Evolutionary conservation across 1,140 invertebrate genomes (phyloP), one percentile per base, ranked within the genome.

Genomic region (Papilio polyxenes): DNA sequence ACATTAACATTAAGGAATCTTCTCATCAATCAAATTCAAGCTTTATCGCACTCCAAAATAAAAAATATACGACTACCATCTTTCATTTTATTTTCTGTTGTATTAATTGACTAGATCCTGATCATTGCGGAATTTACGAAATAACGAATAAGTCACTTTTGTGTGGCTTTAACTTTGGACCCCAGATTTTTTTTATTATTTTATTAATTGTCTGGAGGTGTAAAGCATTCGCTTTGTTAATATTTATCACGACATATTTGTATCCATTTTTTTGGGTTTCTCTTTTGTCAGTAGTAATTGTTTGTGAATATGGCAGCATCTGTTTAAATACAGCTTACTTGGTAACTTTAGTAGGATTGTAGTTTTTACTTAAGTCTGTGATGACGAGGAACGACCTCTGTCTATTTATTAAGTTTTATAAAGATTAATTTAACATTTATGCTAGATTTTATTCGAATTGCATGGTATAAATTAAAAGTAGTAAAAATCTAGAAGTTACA

Each of bases 291-390:
- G 56, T 59, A 59, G 17, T 59, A 20, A 20, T 59, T 65, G 8
- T n/a, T 44, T 20, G 59, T 49, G 10, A 37, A n/a, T 11, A 37
- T 80, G 62, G 78, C 40, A 80, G n/a, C 56, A 80, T 20, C 10
- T 20, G 8, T 23, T 40, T 75, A 62, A 83, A 74, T 59, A n/a
- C 75, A 23, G 31, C 31, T 62, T 15, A 15, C 59, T 75, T 81
- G 69, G 72, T 75, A 72, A 84, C 59, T 72, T 77, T 81, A 83
- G 76, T 84, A 62, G 86, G 76, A 83, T 82, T 86, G 86, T 84
- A 86, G 85, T 86, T 88, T 89, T 88, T 84, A 83, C 87, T 85
- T 88, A 89, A 90, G 87, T 90, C 87, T 83, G 31, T 72, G 87
- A 85, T 86, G 89, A 85, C 82, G 85, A 87, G 85, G 82, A 81